phyloP scores from a whole-genome alignment of 2,797 vertebrate species.

The Gallinago nigripennis region DNA sequence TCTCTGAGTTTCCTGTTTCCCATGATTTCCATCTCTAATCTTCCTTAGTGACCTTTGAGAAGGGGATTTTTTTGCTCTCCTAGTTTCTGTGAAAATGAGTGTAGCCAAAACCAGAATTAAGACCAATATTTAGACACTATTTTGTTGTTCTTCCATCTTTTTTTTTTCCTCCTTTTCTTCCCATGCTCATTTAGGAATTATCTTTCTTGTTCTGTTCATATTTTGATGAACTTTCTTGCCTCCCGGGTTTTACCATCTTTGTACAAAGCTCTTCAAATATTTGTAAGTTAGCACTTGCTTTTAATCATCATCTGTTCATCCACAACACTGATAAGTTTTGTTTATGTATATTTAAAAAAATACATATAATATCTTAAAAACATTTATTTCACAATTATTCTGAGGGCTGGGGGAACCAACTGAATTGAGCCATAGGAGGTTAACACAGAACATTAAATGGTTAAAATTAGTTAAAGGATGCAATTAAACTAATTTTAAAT shows the following conservation, averaged over 20 bases:
- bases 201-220: neutral
- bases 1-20: constrained; percentile 47
- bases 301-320: neutral
- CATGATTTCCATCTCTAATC: constrained; percentile 31
- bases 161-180: neutral
- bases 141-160: neutral
- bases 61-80: neutral
- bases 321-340: neutral
- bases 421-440: neutral
- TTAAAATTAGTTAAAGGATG: neutral
- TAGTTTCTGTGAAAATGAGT: neutral
- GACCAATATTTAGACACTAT: neutral
- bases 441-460: neutral
- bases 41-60: neutral
- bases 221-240: neutral
- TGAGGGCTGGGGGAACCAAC: neutral
- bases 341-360: neutral
- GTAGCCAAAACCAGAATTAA: neutral
- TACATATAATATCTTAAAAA: neutral
- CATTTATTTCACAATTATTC: neutral
- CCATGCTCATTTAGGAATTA: neutral
- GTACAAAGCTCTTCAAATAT: neutral
- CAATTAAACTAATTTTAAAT: neutral
- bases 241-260: neutral
- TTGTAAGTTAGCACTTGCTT: neutral